phyloP scores from a whole-genome alignment of 1,140 invertebrate species.

The Maniola jurtina region DNA sequence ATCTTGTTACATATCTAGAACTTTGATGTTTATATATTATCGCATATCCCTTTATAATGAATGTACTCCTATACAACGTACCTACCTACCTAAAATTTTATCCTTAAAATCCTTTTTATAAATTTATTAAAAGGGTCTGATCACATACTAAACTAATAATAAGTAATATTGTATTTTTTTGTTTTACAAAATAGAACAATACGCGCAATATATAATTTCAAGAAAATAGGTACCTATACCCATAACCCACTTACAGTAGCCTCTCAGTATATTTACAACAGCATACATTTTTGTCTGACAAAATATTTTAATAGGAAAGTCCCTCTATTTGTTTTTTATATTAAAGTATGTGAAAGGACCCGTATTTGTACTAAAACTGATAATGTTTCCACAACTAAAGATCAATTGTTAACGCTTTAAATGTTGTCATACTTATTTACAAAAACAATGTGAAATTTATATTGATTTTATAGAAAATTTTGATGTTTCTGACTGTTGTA shows the following conservation, averaged over 20 bases:
- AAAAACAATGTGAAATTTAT: slow-evolving; percentile 46
- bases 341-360: slow-evolving; percentile 37
- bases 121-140: slow-evolving; percentile 38
- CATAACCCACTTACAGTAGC: no score
- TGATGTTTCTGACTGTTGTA: slow-evolving; percentile 69
- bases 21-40: slow-evolving; percentile 38
- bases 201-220: no score
- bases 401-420: slow-evolving; percentile 75
- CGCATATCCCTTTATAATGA: slow-evolving; percentile 45
- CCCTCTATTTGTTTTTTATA: background rate
- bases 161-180: no score
- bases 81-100: slow-evolving; percentile 15
- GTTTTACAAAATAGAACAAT: no score
- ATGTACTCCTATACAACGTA: slow-evolving; percentile 46
- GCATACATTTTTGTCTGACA: no score
- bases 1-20: slow-evolving; percentile 31
- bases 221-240: no score
- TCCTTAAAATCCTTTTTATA: slow-evolving; percentile 30
- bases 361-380: slow-evolving; percentile 22
- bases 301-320: no score
- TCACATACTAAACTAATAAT: slow-evolving; percentile 31
- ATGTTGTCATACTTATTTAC: slow-evolving; percentile 68
- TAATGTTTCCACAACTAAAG: slow-evolving; percentile 52
- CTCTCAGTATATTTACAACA: no score
- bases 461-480: slow-evolving; percentile 67